Percentiles rank a stretch among this genome's conserved stretches.
phyloP scores from a whole-genome alignment of 2,797 vertebrate genomes.

The Emys orbicularis region DNA sequence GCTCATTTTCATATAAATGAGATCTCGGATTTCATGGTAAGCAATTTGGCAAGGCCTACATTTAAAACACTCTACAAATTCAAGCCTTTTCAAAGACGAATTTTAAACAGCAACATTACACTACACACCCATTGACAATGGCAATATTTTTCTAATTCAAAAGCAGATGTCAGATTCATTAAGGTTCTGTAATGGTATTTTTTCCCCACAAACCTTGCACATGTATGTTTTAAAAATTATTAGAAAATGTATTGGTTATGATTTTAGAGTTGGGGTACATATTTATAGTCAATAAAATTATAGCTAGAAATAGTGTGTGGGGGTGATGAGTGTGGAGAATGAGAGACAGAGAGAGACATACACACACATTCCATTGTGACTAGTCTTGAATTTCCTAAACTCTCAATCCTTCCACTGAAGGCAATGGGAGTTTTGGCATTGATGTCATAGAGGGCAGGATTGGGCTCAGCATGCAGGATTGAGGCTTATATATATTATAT shows the following conservation, averaged over 20 bases:
- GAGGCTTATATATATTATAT: neutral
- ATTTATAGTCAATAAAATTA: too few relatives aligned
- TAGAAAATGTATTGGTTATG: neutral
- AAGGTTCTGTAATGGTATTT: neutral
- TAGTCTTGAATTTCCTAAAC: neutral
- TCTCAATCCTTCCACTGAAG: neutral
- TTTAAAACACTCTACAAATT: conserved; percentile 14
- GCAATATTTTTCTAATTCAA: conserved; percentile 13
- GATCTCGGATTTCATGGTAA: conserved; percentile 15
- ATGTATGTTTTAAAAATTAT: neutral
- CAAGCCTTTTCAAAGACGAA: neutral
- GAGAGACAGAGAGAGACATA: neutral
- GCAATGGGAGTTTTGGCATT: neutral
- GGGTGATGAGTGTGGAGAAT: neutral
- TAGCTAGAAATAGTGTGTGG: too few relatives aligned
- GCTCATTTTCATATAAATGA: conserved; percentile 28
- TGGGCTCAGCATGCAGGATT: neutral
- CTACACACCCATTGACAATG: neutral
- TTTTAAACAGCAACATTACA: neutral
- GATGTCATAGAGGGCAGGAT: neutral
- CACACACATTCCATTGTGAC: neutral
- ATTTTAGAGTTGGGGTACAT: neutral
- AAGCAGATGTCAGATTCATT: conserved; percentile 9
- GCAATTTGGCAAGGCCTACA: neutral
- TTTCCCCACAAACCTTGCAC: neutral